Base-by-base conservation (phyloP, 2,113 vertebrate species). In the zebrafish (Danio rerio) region DNA sequence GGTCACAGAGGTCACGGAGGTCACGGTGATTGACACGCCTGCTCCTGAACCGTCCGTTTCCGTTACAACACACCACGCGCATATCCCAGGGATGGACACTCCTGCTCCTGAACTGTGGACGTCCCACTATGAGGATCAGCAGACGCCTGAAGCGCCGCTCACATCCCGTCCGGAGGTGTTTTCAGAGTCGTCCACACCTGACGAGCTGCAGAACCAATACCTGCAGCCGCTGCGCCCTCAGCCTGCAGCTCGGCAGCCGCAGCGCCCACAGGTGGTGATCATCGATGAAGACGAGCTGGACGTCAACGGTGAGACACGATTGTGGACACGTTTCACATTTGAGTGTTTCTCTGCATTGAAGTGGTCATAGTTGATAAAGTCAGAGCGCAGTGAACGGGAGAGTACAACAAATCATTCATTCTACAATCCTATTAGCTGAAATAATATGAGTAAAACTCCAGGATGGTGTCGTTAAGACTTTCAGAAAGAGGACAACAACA, bases 211-310 rank as follows among this genome's bases (percentile, higher is more conserved):
- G 40, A 61, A 52, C 81, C 85, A 4, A 0, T 47, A n/a, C n/a
- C 16, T 50, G n/a, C 70, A 80, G 5, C 84, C 74, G 1, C 84
- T 68, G 16, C 85, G 31, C 31, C 31, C 31, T 31, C 31, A 31
- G 31, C 31, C 31, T 31, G 31, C 31, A 31, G 31, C 69, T 16
- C 80, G 87, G 45, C 91, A 92, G 2, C 96, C 93, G 0, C 79
- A 92, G 11, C 91, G 93, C 61, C 91, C 90, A 0, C 93, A 95
- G 83, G 95, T 98, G 86, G 89, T 98, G 71, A 94, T 95, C 47
- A 90, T 95, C 0, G 92, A 94, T 0, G 92, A 95, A 62, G 90
- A 92, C 3, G 90, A 92, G 0, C 93, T 97, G 9, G 84, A 92
- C 68, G 96, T 98, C 85, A 95, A 98, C 50, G 96, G 97, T 93